Base-by-base conservation (phyloP, 1,140 invertebrate species). In the Bradysia coprophila region DNA sequence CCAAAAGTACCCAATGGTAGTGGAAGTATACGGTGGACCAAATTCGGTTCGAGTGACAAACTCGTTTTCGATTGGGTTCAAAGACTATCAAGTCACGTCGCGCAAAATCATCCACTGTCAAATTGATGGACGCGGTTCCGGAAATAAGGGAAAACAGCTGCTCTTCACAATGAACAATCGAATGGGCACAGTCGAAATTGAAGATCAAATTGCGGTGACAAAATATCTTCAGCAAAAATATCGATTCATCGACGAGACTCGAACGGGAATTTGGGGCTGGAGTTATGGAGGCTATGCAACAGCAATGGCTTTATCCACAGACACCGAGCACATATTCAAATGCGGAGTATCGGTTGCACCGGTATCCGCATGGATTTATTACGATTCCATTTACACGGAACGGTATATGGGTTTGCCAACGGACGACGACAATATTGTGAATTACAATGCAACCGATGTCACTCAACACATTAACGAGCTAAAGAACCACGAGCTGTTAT, bases 331-430 rank as follows among this genome's bases (percentile, higher is more conserved):
- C 32, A 67, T 82, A 15, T 83, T 94, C 59, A 79, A 83, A 50
- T 96, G 92, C 61, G 92, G 83, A 19, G 84, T 92, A 43, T 87
- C 91, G 13, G 86, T 96, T 1, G 90, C 92, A 28, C 92, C 92
- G 9, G 82, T 89, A 10, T 80, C 84, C 3, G 82, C 81, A 41
- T 90, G 83, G 83, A 66, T 76, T 10, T 88, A 87, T 61, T 90
- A 91, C 59, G 81, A 96, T 70, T 83, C 91, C 19, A 87, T 92
- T 49, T 96, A 96, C 57, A 94, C 92, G 6, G 92, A 97, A 62
- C 70, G 90, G 32, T 95, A 87, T 54, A 93, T 96, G 91, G 82
- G 85, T 23, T 63, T 84, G 13, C 88, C 90, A 8, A 73, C 65
- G 15, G 51, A 60, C 1, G 62, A 69, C 21, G 78, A 81, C 37